Percentiles rank a stretch among this genome's conserved stretches.
Conservation (phyloP, 1,140 invertebrate genomes). For the Stenopsyche tienmushanensis region DNA sequence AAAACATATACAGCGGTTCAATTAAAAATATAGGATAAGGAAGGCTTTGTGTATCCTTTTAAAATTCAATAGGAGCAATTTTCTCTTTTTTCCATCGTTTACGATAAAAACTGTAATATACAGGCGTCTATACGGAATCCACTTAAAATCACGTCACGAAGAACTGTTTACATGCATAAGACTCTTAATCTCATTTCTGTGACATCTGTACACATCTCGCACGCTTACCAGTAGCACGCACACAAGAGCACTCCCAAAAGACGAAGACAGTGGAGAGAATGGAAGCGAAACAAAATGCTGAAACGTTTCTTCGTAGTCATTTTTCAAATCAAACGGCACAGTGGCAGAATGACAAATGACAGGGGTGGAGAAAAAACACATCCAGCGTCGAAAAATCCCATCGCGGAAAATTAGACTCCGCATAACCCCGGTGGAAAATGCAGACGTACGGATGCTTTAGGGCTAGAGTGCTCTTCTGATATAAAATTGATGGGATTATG, state of each 20-base stretch:
- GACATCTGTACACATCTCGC: too few species aligned
- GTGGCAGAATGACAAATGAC: conserved; percentile 38
- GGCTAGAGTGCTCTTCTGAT: neutral
- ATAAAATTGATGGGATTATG: neutral
- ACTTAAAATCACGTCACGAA: neutral
- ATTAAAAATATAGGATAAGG: too few species aligned
- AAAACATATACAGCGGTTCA: too few species aligned
- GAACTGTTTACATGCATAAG: neutral
- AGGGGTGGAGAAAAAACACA: conserved; percentile 4
- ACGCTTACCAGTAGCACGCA: too few species aligned
- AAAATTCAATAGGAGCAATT: too few species aligned
- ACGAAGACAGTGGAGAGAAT: neutral
- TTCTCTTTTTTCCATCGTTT: too few species aligned
- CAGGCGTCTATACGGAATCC: neutral
- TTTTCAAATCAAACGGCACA: conserved; percentile 36
- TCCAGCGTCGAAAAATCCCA: conserved; percentile 7
- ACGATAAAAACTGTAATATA: too few species aligned
- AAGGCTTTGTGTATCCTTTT: too few species aligned
- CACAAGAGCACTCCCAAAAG: neutral
- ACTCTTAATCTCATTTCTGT: neutral
- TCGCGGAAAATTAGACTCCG: conserved; percentile 14
- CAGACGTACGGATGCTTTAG: neutral
- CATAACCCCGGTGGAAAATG: neutral
- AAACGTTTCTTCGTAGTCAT: conserved; percentile 13
- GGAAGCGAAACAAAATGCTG: conserved; percentile 18